These are phyloP conservation scores for Hestina assimilis DNA, from an alignment of 1,140 invertebrate genomes.

Conservation along the genomic window DNA sequence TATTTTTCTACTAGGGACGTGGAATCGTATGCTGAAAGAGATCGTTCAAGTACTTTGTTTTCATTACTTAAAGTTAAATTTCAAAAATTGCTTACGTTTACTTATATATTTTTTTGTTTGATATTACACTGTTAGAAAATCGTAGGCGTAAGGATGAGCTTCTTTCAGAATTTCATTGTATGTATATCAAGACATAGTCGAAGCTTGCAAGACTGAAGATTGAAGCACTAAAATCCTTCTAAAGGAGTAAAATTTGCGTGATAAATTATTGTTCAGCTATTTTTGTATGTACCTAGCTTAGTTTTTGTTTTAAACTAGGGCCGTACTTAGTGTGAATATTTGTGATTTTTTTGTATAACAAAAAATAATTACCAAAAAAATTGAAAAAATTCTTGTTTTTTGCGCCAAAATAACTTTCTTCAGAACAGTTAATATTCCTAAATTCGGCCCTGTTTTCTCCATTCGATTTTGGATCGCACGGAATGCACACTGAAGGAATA, in stretches of 20 bases:
- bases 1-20: constrained; percentile 36
- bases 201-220: constrained; percentile 68
- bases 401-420: too few relatives aligned
- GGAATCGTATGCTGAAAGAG: constrained; percentile 6
- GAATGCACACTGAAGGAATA: constrained; percentile 9
- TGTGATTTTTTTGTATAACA: too few relatives aligned
- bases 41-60: background rate
- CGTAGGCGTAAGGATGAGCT: constrained; percentile 18
- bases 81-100: background rate
- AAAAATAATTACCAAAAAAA: too few relatives aligned
- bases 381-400: too few relatives aligned
- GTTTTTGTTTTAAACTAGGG: too few relatives aligned
- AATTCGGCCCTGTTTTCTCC: too few relatives aligned
- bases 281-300: constrained; percentile 53
- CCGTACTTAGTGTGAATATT: too few relatives aligned
- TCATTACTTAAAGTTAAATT: background rate
- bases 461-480: constrained; percentile 14
- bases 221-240: constrained; percentile 48
- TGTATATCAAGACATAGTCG: constrained; percentile 43
- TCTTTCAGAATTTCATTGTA: constrained; percentile 19
- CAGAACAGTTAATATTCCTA: too few relatives aligned
- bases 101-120: background rate
- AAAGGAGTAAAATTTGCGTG: constrained; percentile 55
- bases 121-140: constrained; percentile 1
- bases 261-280: constrained; percentile 59